phyloP scores from a whole-genome alignment of 2,888 invertebrate species.

The Lepetodrilus schrolli region DNA sequence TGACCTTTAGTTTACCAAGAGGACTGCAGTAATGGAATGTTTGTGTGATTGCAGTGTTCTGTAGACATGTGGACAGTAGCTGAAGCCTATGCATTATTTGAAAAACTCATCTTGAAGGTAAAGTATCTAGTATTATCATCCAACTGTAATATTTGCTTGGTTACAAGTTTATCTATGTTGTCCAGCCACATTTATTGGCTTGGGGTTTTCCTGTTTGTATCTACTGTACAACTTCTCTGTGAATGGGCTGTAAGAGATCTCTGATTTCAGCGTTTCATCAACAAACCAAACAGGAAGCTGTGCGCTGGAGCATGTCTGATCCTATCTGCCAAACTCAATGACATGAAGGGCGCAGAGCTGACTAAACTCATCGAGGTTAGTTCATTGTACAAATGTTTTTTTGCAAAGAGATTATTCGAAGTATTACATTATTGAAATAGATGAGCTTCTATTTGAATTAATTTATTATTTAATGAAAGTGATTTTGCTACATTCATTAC shows the following conservation, averaged over 20 bases:
- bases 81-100: constrained; percentile 98
- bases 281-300: constrained; percentile 94
- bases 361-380: constrained; percentile 90
- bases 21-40: background rate
- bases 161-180: too few relatives aligned
- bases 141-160: too few relatives aligned
- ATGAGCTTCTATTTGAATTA: too few relatives aligned
- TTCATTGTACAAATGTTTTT: too few relatives aligned
- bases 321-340: constrained; percentile 96
- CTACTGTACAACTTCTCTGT: background rate
- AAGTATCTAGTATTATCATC: too few relatives aligned
- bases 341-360: constrained; percentile 92
- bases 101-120: constrained; percentile 91
- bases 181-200: background rate
- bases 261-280: constrained; percentile 82
- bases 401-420: too few relatives aligned
- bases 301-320: constrained; percentile 96
- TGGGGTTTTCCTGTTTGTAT: background rate
- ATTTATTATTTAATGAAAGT: background rate
- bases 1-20: too few relatives aligned
- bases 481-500: background rate
- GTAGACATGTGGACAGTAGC: constrained; percentile 92
- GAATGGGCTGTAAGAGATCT: background rate
- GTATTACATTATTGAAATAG: too few relatives aligned
- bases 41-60: constrained; percentile 79